phyloP scores from a whole-genome alignment of 2,888 invertebrate genomes.

The Linnaemya vulpina region DNA sequence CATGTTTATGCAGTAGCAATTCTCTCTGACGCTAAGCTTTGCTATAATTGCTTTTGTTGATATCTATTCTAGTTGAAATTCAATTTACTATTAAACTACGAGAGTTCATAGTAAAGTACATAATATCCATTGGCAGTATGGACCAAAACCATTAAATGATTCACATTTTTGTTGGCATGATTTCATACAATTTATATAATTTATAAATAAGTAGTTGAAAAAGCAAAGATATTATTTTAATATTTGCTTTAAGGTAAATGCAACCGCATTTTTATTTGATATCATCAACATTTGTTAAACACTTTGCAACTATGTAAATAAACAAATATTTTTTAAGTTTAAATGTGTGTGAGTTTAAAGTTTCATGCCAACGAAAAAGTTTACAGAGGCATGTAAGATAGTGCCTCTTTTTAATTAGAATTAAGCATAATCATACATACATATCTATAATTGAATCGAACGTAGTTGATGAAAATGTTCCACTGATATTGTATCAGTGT shows the following conservation, averaged over 20 bases:
- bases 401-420: constrained; percentile 56
- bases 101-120: constrained; percentile 83
- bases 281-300: neutral
- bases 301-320: neutral
- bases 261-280: constrained; percentile 45
- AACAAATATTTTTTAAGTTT: constrained; percentile 35
- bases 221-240: constrained; percentile 21
- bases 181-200: constrained; percentile 18
- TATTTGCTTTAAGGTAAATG: constrained; percentile 49
- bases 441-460: constrained; percentile 81
- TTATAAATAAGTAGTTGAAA: neutral
- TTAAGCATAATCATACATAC: constrained; percentile 78
- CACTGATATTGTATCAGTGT: constrained; percentile 14
- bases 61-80: constrained; percentile 30
- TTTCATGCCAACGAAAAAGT: constrained; percentile 75
- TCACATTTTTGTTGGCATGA: constrained; percentile 75
- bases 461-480: constrained; percentile 55
- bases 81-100: constrained; percentile 69
- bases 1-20: constrained; percentile 41
- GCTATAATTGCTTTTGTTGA: constrained; percentile 45
- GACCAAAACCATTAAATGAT: constrained; percentile 83
- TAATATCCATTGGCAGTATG: constrained; percentile 83
- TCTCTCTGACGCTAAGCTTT: constrained; percentile 35
- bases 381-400: constrained; percentile 81
- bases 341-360: constrained; percentile 71